Conservation (phyloP, 2,113 vertebrate species). For the Erythrocebus patas region DNA sequence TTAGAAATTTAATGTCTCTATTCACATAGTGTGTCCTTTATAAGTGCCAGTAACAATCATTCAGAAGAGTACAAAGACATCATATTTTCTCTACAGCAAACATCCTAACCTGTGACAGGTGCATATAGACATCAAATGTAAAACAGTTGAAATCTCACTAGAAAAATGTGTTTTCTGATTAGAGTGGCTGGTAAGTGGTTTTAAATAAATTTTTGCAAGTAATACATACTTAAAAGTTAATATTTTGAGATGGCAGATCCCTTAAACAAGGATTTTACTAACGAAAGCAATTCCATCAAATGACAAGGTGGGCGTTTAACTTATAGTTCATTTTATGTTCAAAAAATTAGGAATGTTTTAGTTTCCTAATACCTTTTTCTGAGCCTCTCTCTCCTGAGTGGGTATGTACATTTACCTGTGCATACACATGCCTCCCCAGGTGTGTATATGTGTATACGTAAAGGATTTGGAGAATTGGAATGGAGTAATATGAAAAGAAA, state of each 20-base stretch:
- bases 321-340: neutral
- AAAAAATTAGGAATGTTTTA: neutral
- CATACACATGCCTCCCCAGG: rapidly evolving
- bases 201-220: neutral
- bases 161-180: neutral
- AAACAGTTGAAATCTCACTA: neutral
- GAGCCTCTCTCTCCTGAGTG: neutral
- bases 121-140: neutral
- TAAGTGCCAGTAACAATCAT: neutral
- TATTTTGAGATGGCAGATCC: neutral
- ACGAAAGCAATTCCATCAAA: neutral
- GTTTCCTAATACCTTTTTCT: neutral
- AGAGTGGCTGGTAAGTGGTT: neutral
- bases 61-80: neutral
- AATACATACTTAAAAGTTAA: neutral
- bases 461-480: neutral
- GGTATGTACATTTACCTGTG: neutral
- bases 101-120: neutral
- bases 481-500: neutral
- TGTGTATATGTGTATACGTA: neutral
- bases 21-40: neutral
- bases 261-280: neutral
- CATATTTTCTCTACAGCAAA: neutral
- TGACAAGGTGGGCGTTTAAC: neutral
- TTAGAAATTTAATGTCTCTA: neutral